Conservation (phyloP, 2,888 invertebrate genomes). For the Pomacea canaliculata region DNA sequence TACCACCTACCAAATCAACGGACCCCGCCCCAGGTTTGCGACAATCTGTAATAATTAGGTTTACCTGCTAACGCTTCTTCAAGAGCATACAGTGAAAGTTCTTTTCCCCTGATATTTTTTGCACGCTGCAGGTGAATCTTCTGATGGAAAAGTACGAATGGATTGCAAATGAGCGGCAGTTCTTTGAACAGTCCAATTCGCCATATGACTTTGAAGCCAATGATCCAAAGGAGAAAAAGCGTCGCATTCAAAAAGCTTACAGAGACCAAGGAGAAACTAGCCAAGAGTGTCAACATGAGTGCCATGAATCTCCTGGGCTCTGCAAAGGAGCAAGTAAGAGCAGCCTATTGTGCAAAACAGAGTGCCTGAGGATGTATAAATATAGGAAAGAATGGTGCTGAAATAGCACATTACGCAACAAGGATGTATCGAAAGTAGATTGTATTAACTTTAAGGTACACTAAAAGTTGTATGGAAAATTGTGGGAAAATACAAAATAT, state of each 20-base stretch:
- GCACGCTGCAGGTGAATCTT: constrained; percentile 20
- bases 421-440: too few species aligned
- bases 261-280: constrained; percentile 72
- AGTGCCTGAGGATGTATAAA: too few species aligned
- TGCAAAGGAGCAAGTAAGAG: constrained; percentile 83
- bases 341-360: not conserved
- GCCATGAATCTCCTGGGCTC: constrained; percentile 89
- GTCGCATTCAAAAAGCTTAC: constrained; percentile 74
- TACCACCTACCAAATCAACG: too few species aligned
- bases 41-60: too few species aligned
- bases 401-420: too few species aligned
- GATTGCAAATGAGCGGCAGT: constrained; percentile 82
- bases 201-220: constrained; percentile 70
- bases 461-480: too few species aligned
- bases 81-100: too few species aligned
- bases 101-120: not conserved
- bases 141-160: constrained; percentile 73
- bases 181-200: constrained; percentile 77
- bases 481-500: too few species aligned
- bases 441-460: too few species aligned
- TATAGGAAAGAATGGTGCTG: not conserved
- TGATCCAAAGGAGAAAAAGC: constrained; percentile 79
- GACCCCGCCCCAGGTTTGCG: too few species aligned
- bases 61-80: too few species aligned
- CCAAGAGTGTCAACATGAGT: constrained; percentile 79